Percentiles rank a stretch among this genome's conserved stretches.
phyloP scores from a whole-genome alignment of 2,888 invertebrate genomes.

The Hydropsyche betteni region DNA sequence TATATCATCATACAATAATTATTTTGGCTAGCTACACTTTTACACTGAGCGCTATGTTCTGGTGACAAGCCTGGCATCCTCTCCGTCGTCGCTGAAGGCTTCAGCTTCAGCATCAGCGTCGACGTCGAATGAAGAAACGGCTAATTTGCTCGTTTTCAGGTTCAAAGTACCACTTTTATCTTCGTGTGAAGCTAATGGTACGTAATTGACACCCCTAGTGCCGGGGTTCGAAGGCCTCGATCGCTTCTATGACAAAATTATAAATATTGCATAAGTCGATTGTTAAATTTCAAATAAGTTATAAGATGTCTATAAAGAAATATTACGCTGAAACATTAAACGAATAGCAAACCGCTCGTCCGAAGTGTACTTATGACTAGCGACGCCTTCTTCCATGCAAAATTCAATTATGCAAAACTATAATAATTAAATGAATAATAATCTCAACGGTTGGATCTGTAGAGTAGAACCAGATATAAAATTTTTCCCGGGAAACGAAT shows the following conservation, averaged over 20 bases:
- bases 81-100: constrained; percentile 45
- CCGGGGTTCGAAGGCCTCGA: constrained; percentile 38
- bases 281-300: no score
- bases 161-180: constrained; percentile 35
- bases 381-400: no score
- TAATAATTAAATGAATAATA: constrained; percentile 27
- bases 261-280: constrained; percentile 9
- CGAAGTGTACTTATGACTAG: no score
- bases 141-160: constrained; percentile 40
- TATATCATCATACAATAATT: constrained; percentile 35
- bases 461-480: constrained; percentile 10
- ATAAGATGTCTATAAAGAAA: no score
- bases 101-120: constrained; percentile 42
- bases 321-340: no score
- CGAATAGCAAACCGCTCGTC: no score
- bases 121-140: constrained; percentile 28
- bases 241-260: constrained; percentile 44
- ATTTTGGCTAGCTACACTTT: constrained; percentile 48
- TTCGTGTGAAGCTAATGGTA: constrained; percentile 47
- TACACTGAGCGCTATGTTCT: constrained; percentile 50
- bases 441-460: not conserved
- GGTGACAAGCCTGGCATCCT: constrained; percentile 43
- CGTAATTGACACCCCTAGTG: constrained; percentile 47
- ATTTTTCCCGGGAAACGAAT: constrained; percentile 16
- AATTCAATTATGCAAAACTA: constrained; percentile 20